phyloP scores from a whole-genome alignment of 2,113 vertebrate species.

The Mastomys natalensis region DNA sequence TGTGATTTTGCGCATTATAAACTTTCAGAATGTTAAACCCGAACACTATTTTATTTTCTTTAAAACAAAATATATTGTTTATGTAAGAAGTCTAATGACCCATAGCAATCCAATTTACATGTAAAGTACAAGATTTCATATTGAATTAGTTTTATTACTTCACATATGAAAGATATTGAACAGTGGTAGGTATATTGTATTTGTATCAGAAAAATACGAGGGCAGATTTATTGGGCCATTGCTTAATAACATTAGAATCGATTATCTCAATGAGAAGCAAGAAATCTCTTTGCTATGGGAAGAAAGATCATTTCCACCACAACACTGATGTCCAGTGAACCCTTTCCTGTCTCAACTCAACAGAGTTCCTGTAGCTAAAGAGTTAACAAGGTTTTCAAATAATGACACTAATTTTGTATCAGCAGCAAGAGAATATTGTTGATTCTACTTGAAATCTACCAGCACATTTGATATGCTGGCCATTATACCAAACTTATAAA shows the following conservation, averaged over 20 bases:
- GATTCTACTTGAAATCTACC: slow-evolving; percentile 63
- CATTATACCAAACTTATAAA: slow-evolving; percentile 61
- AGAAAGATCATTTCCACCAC: slow-evolving; percentile 31
- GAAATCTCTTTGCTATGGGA: slow-evolving; percentile 52
- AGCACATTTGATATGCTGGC: slow-evolving; percentile 61
- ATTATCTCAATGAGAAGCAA: slow-evolving; percentile 69
- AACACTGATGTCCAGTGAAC: background rate
- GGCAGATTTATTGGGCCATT: slow-evolving; percentile 70
- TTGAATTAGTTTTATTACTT: slow-evolving; percentile 80
- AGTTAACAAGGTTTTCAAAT: slow-evolving; percentile 62
- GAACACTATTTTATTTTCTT: slow-evolving; percentile 65
- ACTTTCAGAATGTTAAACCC: slow-evolving; percentile 72
- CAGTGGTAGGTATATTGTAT: slow-evolving; percentile 79
- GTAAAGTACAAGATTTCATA: slow-evolving; percentile 81
- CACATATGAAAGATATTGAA: slow-evolving; percentile 78
- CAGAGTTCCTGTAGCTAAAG: slow-evolving; percentile 43
- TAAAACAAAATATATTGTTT: slow-evolving; percentile 83
- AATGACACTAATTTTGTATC: slow-evolving; percentile 27
- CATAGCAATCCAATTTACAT: slow-evolving; percentile 83
- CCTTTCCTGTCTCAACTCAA: background rate
- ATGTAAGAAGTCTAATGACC: slow-evolving; percentile 80
- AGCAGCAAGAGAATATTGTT: slow-evolving; percentile 27
- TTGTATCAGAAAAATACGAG: slow-evolving; percentile 77
- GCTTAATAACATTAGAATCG: slow-evolving; percentile 76
- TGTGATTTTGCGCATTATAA: slow-evolving; percentile 54